Evolutionary conservation across 2,888 invertebrate species (phyloP), one percentile per base, ranked within the genome.

Genomic region (Elegia similella): DNA sequence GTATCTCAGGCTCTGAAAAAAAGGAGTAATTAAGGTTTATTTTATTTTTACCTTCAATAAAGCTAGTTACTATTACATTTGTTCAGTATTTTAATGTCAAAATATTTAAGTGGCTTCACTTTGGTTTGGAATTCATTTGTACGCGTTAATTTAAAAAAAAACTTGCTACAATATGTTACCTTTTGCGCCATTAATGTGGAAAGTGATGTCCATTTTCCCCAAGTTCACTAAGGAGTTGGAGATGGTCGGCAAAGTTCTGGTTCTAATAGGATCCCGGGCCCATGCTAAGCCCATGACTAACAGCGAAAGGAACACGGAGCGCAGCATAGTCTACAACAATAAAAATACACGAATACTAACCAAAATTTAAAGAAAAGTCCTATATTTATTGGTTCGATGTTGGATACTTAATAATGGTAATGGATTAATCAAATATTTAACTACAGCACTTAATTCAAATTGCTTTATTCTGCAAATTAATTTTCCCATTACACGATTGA

Each of bases 181-280:
- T 62, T 80, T 82, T 12, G 16, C 34, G 16, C 78, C 68, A 59
- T 82, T 81, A 56, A 90, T 72, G 66, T 88, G 76, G 58, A 90
- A 81, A 3, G 88, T 75, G 23, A 91, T 75, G 52, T 90, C 90
- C 82, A 91, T 86, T 72, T 88, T 89, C 29, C 90, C 90, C 16
- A 90, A 76, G 62, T 90, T 90, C 38, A 90, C 82, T 7, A 90
- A 68, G 8, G 90, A 91, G 62, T 83, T 81, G 56, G 82, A 78
- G 57, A 89, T 82, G 6, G 79, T 72, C 0, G 88, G 87, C 42
- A 80, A 60, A 0, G 80, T 62, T 56, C 73, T 79, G 1, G 67
- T 57, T 61, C 76, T 84, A 13, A 62, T 61, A 8, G 66, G n/a
- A 38, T 82, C 85, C 3, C 78, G 69, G 34, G 70, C 64, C 13